phyloP scores from a whole-genome alignment of 1,140 invertebrate species.

The Bactericera cockerelli region DNA sequence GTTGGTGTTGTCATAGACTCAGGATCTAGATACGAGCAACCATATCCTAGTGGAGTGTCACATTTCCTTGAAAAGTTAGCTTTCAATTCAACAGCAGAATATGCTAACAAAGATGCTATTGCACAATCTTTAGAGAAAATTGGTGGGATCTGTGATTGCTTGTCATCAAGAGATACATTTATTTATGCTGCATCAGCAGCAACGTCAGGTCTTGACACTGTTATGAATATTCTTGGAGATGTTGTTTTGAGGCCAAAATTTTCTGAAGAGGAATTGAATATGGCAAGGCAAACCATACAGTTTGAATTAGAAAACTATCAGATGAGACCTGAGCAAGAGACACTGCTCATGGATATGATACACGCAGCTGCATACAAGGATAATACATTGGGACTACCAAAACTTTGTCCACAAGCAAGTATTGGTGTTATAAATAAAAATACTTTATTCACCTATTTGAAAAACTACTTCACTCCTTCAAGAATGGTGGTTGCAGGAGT shows the following conservation, averaged over 20 bases:
- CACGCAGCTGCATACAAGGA: slow-evolving; percentile 40
- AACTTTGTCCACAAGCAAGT: slow-evolving; percentile 75
- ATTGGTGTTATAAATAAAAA: slow-evolving; percentile 59
- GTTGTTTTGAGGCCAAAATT: slow-evolving; percentile 71
- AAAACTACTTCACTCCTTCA: slow-evolving; percentile 73
- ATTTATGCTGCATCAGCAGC: slow-evolving; percentile 93
- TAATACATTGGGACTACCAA: slow-evolving; percentile 89
- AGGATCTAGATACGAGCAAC: slow-evolving; percentile 88
- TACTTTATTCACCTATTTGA: slow-evolving; percentile 72
- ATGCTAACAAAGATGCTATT: slow-evolving; percentile 66
- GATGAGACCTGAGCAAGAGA: slow-evolving; percentile 87
- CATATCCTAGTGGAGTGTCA: slow-evolving; percentile 85
- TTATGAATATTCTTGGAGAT: slow-evolving; percentile 81
- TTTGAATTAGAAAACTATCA: slow-evolving; percentile 86
- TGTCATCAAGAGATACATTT: slow-evolving; percentile 78
- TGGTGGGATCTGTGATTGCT: slow-evolving; percentile 96
- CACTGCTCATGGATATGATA: slow-evolving; percentile 88
- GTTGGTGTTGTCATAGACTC: slow-evolving; percentile 91
- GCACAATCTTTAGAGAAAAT: slow-evolving; percentile 74
- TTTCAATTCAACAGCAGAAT: slow-evolving; percentile 75
- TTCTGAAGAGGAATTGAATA: slow-evolving; percentile 56
- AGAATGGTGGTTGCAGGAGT: slow-evolving; percentile 92
- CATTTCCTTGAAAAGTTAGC: slow-evolving; percentile 98
- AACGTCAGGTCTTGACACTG: slow-evolving; percentile 60
- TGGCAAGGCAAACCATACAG: slow-evolving; percentile 54